Percentiles rank a stretch among this genome's conserved stretches.
Conservation (phyloP, 2,888 invertebrate species). For the Cataglyphis cursor region DNA sequence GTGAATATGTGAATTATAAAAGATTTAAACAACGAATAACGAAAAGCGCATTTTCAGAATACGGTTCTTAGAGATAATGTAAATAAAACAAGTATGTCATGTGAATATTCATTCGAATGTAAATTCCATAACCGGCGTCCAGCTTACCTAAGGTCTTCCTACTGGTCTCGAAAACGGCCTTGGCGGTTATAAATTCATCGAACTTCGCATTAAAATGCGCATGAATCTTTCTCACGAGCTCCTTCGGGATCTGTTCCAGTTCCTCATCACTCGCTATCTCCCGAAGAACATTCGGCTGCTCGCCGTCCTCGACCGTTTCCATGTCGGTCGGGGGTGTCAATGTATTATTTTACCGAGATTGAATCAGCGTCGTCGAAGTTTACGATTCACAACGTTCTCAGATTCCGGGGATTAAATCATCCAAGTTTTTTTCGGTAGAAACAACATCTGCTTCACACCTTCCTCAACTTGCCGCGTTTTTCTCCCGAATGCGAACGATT, state of each 20-base stretch:
- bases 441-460: conserved; percentile 35
- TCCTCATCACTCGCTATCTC: conserved; percentile 88
- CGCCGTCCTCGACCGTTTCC: conserved; percentile 85
- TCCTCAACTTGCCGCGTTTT: neutral
- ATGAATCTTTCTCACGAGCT: conserved; percentile 89
- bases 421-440: neutral
- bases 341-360: neutral
- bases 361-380: neutral
- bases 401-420: neutral
- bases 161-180: conserved; percentile 91
- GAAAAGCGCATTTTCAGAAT: neutral
- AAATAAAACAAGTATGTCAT: conserved; percentile 49
- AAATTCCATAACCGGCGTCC: neutral
- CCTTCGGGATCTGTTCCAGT: conserved; percentile 88
- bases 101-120: neutral
- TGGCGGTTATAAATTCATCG: conserved; percentile 91
- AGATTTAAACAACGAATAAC: neutral
- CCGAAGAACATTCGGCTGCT: conserved; percentile 85
- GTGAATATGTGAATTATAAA: neutral
- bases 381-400: neutral
- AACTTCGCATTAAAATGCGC: conserved; percentile 89
- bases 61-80: conserved; percentile 1
- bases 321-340: conserved; percentile 67
- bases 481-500: neutral
- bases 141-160: conserved; percentile 89